Conservation (phyloP, 2,113 vertebrate genomes). For the Epinephelus moara region DNA sequence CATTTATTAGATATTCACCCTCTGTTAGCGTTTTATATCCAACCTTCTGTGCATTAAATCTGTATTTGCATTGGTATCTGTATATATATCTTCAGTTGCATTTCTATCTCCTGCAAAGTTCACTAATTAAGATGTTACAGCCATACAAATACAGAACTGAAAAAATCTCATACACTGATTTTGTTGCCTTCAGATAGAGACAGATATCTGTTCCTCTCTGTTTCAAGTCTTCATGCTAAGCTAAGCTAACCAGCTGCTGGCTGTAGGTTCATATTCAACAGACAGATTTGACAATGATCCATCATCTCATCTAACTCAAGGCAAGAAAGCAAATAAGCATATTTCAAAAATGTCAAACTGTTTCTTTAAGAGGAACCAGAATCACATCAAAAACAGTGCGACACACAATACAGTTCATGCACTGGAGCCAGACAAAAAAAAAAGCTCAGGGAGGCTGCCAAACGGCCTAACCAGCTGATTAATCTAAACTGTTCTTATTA, state of each 20-base stretch:
- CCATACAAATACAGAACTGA: too few relatives aligned
- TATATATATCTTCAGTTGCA: too few relatives aligned
- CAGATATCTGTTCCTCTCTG: too few relatives aligned
- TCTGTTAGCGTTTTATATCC: too few relatives aligned
- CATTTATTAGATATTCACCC: too few relatives aligned
- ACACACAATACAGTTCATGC: background rate
- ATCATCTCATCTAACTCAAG: background rate
- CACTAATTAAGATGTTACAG: too few relatives aligned
- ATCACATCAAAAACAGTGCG: background rate
- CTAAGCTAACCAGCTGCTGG: background rate
- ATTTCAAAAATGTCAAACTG: background rate
- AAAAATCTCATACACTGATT: too few relatives aligned
- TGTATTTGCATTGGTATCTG: too few relatives aligned
- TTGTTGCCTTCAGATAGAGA: too few relatives aligned
- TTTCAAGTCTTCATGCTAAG: background rate
- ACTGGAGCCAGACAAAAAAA: background rate
- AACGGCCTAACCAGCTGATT: constrained; percentile 9
- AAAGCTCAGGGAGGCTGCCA: background rate
- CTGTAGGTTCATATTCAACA: background rate
- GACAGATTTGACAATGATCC: background rate
- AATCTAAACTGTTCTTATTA: constrained; percentile 11
- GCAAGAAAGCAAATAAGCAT: background rate
- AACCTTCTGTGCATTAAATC: too few relatives aligned
- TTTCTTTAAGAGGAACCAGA: constrained; percentile 23
- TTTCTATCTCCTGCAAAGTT: too few relatives aligned